Conservation (phyloP, 2,113 vertebrate species). For the Chloropsis cyanopogon region DNA sequence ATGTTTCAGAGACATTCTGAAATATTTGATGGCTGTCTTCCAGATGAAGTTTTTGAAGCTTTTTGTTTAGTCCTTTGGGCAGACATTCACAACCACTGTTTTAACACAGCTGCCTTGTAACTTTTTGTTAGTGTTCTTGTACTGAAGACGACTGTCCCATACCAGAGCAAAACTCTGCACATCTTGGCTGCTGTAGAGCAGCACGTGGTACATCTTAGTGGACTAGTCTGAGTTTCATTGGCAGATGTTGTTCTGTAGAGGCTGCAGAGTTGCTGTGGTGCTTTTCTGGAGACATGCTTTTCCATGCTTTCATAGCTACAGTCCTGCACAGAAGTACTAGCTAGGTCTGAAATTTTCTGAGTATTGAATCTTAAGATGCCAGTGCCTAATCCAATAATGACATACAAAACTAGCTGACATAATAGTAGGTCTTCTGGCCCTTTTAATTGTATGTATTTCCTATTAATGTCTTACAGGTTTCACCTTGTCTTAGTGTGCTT, state of each 20-base stretch:
- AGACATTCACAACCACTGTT: background rate
- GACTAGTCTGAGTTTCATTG: background rate
- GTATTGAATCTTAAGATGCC: background rate
- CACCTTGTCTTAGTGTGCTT: constrained; percentile 93
- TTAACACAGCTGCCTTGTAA: background rate
- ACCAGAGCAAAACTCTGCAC: background rate
- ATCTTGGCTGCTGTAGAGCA: background rate
- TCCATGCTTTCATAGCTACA: background rate
- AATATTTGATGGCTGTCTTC: background rate
- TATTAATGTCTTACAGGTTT: constrained; percentile 80
- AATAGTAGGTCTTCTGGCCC: background rate
- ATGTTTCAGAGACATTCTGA: background rate
- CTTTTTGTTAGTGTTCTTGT: background rate
- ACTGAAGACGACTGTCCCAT: background rate
- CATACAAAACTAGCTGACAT: background rate
- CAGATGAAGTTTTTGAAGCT: background rate
- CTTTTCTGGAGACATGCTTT: background rate
- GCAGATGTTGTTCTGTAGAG: background rate
- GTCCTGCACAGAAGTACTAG: background rate
- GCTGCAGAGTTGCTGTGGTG: background rate
- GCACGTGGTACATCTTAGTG: background rate
- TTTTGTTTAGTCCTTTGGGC: background rate
- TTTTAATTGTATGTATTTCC: background rate
- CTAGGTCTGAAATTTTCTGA: background rate
- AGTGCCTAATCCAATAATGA: background rate